phyloP scores from a whole-genome alignment of 1,140 invertebrate genomes.

The Periplaneta americana region DNA sequence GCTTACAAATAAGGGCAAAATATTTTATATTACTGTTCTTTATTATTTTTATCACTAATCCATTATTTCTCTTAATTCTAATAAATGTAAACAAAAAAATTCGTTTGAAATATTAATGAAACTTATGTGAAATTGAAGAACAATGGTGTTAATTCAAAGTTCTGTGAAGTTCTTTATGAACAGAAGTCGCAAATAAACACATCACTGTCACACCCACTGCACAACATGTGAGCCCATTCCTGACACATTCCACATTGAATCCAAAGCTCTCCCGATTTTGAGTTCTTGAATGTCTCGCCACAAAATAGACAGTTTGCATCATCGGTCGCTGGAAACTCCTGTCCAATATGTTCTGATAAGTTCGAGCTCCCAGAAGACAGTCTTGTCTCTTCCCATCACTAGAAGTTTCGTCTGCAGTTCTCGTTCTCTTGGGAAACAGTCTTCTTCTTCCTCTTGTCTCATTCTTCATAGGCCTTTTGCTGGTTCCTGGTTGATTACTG shows the following conservation, averaged over 20 bases:
- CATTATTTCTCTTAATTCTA: background rate
- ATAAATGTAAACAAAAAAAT: background rate
- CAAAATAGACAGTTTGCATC: background rate
- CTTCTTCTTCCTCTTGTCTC: background rate
- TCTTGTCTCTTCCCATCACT: background rate
- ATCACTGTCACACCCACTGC: background rate
- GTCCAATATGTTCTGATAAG: background rate
- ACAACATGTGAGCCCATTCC: constrained; percentile 2
- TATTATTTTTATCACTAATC: background rate
- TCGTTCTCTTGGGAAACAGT: background rate
- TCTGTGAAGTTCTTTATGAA: background rate
- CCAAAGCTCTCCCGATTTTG: background rate
- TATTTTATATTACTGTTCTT: background rate
- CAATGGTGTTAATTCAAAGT: background rate
- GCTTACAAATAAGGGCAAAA: background rate
- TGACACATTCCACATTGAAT: constrained; percentile 1
- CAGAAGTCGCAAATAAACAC: constrained; percentile 3
- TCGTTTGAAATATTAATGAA: background rate
- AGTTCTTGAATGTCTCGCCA: constrained; percentile 4
- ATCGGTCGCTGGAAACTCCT: background rate
- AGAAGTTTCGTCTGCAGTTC: constrained; percentile 1
- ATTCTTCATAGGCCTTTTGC: too few species aligned
- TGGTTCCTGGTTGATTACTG: background rate
- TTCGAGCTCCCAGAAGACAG: constrained; percentile 2
- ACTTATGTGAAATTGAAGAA: background rate